These are phyloP conservation scores for Neolamprologus toae DNA, from an alignment of 2,113 vertebrate genomes.

Conservation along the genomic window DNA sequence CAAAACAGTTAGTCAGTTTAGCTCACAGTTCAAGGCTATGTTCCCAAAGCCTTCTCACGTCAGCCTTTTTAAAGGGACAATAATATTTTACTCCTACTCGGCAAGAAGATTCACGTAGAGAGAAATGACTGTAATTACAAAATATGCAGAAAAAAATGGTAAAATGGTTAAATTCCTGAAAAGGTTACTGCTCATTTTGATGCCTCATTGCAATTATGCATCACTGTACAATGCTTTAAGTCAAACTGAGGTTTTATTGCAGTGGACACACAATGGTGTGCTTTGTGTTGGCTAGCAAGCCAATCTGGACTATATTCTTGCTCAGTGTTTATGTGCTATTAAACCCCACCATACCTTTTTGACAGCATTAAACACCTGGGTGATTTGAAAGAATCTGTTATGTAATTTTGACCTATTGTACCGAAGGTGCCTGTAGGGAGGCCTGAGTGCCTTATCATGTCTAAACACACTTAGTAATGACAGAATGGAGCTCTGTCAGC, in stretches of 20 bases:
- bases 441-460: constrained; percentile 26
- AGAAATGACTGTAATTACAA: background rate
- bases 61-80: background rate
- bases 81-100: background rate
- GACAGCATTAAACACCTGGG: background rate
- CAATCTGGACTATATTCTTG: background rate
- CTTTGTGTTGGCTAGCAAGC: background rate
- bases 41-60: background rate
- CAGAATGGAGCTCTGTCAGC: background rate
- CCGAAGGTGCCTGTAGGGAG: background rate
- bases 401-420: constrained; percentile 21
- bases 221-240: background rate
- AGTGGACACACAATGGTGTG: background rate
- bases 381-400: constrained; percentile 20
- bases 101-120: background rate
- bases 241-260: background rate
- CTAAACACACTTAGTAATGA: constrained; percentile 29
- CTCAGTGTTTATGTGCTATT: background rate
- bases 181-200: background rate
- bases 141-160: background rate
- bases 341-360: background rate
- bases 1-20: background rate
- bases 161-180: background rate
- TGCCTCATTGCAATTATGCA: background rate
- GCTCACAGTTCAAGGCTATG: background rate